phyloP scores from a whole-genome alignment of 2,113 vertebrate species.

The Tor tambroides region DNA sequence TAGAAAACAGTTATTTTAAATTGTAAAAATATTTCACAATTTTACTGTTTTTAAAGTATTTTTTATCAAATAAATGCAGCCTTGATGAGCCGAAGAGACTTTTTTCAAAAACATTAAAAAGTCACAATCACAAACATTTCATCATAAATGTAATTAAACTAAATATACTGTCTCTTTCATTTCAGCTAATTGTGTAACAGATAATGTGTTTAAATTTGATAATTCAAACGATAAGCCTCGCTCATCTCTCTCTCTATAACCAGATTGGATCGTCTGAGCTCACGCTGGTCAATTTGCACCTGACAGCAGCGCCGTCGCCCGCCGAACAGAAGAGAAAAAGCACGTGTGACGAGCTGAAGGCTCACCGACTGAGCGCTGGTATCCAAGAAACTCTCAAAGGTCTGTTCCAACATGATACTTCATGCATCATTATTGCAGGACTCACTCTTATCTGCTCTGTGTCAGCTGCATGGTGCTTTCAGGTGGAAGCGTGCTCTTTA shows the following conservation, averaged over 20 bases:
- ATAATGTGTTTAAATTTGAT: background rate
- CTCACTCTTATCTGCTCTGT: background rate
- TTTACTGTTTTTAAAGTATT: background rate
- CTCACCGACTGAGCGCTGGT: conserved; percentile 74
- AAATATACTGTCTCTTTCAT: background rate
- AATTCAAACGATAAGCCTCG: background rate
- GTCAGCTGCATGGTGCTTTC: background rate
- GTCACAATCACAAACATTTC: background rate
- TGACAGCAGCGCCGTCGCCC: conserved; percentile 60
- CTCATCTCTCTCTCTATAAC: background rate
- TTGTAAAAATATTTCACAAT: background rate
- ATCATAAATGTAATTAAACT: background rate
- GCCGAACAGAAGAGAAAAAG: conserved; percentile 73
- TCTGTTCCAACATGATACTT: conserved; percentile 52
- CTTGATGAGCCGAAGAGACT: background rate
- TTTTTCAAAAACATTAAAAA: background rate
- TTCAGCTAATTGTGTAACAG: background rate
- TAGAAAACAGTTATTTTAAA: background rate
- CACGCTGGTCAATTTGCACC: conserved; percentile 86
- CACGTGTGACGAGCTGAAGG: conserved; percentile 72
- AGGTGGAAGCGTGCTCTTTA: background rate
- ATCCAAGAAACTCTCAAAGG: conserved; percentile 89
- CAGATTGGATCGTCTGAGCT: conserved; percentile 87
- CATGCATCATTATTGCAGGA: background rate
- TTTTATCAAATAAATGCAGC: background rate